Conservation (phyloP, 2,113 vertebrate genomes). For the Alosa alosa region DNA sequence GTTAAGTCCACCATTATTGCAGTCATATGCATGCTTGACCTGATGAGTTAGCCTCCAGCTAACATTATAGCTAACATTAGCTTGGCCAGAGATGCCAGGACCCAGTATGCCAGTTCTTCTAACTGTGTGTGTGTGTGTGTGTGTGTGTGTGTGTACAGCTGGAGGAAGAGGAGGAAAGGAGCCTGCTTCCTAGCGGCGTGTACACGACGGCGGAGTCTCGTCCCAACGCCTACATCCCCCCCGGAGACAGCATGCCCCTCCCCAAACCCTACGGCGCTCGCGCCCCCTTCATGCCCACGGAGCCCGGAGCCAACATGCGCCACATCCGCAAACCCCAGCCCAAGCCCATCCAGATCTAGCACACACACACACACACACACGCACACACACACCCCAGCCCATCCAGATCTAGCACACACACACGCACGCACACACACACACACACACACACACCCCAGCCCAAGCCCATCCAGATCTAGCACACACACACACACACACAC, state of each 20-base stretch:
- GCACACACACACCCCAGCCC: too few species aligned
- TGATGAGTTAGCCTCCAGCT: too few species aligned
- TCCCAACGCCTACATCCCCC: slow-evolving; percentile 77
- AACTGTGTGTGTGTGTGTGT: too few species aligned
- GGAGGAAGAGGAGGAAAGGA: slow-evolving; percentile 65
- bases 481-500: neutral
- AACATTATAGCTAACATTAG: too few species aligned
- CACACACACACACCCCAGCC: neutral
- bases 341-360: slow-evolving; percentile 75
- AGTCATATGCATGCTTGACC: too few species aligned
- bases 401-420: neutral
- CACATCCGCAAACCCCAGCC: slow-evolving; percentile 77
- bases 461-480: neutral
- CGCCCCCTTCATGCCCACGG: slow-evolving; percentile 80
- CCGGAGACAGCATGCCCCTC: slow-evolving; percentile 66
- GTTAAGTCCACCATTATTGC: too few species aligned
- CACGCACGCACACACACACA: neutral
- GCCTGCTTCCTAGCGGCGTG: slow-evolving; percentile 56
- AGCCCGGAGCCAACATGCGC: slow-evolving; percentile 73
- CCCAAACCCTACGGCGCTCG: slow-evolving; percentile 77
- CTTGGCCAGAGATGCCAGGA: too few species aligned
- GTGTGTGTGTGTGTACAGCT: slow-evolving; percentile 57
- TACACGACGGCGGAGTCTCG: slow-evolving; percentile 75
- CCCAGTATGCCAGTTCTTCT: too few species aligned
- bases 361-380: neutral